These are phyloP conservation scores for Siphamia tubifer DNA, from an alignment of 2,113 vertebrate genomes.

Conservation along the genomic window DNA sequence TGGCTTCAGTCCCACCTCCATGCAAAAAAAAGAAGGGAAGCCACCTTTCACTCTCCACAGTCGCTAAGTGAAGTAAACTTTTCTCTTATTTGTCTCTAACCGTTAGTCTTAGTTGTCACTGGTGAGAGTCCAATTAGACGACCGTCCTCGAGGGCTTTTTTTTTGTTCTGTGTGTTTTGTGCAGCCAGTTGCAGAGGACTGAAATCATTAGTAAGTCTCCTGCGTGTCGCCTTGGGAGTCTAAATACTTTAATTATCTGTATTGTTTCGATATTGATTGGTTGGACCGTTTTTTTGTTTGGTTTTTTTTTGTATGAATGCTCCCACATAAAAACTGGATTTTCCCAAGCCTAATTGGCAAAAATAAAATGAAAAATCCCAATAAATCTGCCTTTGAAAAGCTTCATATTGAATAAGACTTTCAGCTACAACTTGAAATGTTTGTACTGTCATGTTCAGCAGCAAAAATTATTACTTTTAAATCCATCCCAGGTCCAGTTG, in stretches of 20 bases:
- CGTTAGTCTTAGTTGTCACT: slow-evolving; percentile 51
- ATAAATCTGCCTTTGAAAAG: not conserved
- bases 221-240: slow-evolving; percentile 52
- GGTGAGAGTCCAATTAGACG: slow-evolving; percentile 69
- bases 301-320: slow-evolving; percentile 26
- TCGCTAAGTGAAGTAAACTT: slow-evolving; percentile 53
- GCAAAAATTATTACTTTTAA: not conserved
- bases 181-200: slow-evolving; percentile 79
- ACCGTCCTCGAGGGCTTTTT: slow-evolving; percentile 44
- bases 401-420: too few species aligned
- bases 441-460: not conserved
- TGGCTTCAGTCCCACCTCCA: slow-evolving; percentile 26
- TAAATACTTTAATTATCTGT: slow-evolving; percentile 59
- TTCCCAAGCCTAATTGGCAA: not conserved
- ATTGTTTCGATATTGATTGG: slow-evolving; percentile 62
- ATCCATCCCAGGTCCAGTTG: not conserved
- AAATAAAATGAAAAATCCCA: not conserved
- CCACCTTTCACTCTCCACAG: slow-evolving; percentile 35
- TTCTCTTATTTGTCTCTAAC: slow-evolving; percentile 48
- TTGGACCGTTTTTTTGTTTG: too few species aligned
- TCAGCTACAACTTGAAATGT: not conserved
- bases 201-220: slow-evolving; percentile 69
- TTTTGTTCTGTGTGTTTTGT: slow-evolving; percentile 64
- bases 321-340: slow-evolving; percentile 28
- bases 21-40: slow-evolving; percentile 40